Evolutionary conservation across 1,140 invertebrate genomes (phyloP).

Genomic region (Lordiphosa stackelbergi): DNA sequence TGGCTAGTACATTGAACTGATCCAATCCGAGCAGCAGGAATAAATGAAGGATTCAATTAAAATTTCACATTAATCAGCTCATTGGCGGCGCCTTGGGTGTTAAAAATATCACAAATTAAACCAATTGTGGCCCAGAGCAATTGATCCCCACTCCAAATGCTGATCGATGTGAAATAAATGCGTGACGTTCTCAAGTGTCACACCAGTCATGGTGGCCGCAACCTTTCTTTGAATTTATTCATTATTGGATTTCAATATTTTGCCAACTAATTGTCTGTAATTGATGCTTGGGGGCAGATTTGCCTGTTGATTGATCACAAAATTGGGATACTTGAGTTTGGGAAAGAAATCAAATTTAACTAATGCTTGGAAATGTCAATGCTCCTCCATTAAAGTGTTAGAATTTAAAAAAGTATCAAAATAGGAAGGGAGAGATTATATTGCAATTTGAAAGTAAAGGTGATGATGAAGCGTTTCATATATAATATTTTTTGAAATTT

Average conservation of each 20-base stretch:
- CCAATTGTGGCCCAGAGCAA: constrained; percentile 42
- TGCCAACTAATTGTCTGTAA: constrained; percentile 68
- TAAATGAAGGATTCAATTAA: constrained; percentile 37
- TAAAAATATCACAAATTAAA: constrained; percentile 46
- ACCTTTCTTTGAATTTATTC: constrained; percentile 23
- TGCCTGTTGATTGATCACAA: constrained; percentile 51
- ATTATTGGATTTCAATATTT: constrained; percentile 51
- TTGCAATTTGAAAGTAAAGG: too few relatives aligned
- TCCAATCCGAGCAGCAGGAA: not conserved
- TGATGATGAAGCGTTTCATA: too few relatives aligned
- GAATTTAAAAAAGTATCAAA: too few relatives aligned
- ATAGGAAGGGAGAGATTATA: too few relatives aligned
- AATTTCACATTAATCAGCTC: constrained; percentile 28
- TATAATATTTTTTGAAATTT: too few relatives aligned
- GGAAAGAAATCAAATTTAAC: constrained; percentile 21
- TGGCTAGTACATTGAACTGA: constrained; percentile 27
- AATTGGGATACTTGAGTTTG: constrained; percentile 54
- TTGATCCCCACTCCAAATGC: constrained; percentile 30
- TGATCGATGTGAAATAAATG: constrained; percentile 50
- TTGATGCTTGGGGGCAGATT: constrained; percentile 40
- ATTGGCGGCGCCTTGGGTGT: constrained; percentile 28
- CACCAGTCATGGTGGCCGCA: constrained; percentile 42
- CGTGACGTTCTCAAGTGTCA: constrained; percentile 45
- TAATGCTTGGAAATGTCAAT: not conserved
- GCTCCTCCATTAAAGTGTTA: too few relatives aligned